phyloP scores from a whole-genome alignment of 1,140 invertebrate species.

The Metaphire vulgaris region DNA sequence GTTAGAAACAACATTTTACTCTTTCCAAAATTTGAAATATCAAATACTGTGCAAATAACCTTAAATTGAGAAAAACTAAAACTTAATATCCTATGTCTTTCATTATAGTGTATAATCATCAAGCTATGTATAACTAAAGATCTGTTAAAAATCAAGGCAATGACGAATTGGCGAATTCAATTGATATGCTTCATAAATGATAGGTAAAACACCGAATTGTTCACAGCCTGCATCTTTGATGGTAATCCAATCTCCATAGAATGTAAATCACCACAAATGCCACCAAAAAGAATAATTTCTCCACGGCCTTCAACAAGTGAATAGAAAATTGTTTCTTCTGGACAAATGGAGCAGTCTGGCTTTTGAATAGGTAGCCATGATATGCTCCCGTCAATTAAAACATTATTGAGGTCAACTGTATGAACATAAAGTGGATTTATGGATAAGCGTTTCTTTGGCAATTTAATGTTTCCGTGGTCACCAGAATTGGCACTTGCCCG shows the following conservation, averaged over 20 bases:
- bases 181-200: neutral
- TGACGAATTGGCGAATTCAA: no score
- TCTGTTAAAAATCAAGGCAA: no score
- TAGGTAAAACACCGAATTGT: constrained; percentile 14
- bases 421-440: constrained; percentile 68
- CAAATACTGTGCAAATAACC: no score
- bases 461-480: constrained; percentile 31
- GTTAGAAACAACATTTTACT: no score
- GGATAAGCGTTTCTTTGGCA: constrained; percentile 22
- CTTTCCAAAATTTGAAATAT: no score
- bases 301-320: constrained; percentile 79
- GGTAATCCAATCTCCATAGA: constrained; percentile 36
- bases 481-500: constrained; percentile 24
- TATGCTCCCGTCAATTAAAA: constrained; percentile 57
- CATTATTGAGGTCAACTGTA: constrained; percentile 74
- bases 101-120: no score
- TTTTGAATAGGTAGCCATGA: constrained; percentile 65
- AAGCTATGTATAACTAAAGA: no score
- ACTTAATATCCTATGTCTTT: no score
- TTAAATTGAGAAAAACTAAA: no score
- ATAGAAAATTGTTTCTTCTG: constrained; percentile 83
- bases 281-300: constrained; percentile 89
- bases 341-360: constrained; percentile 47
- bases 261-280: constrained; percentile 57
- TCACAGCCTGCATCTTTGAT: constrained; percentile 1